Percentiles rank a stretch among this genome's conserved stretches.
Conservation (phyloP, 1,140 invertebrate species). For the Tetranychus urticae region DNA sequence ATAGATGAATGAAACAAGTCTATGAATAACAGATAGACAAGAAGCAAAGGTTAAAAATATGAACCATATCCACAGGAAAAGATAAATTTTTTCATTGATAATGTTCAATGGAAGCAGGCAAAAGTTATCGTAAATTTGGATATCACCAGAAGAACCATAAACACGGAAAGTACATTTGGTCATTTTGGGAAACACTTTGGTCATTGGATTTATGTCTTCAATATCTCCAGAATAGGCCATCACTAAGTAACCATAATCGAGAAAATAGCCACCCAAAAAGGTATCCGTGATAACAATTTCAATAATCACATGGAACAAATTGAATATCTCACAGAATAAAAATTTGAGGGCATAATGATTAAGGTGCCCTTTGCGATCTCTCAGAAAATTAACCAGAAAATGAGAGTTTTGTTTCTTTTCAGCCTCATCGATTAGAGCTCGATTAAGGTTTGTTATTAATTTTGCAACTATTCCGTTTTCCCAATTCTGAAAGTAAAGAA, state of each 20-base stretch:
- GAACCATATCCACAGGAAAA: slow-evolving; percentile 17
- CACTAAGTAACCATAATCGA: slow-evolving; percentile 29
- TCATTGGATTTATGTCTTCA: slow-evolving; percentile 30
- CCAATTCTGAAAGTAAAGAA: slow-evolving; percentile 16
- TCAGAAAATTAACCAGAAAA: background rate
- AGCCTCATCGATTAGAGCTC: slow-evolving; percentile 7
- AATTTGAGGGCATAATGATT: slow-evolving; percentile 6
- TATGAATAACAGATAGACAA: background rate
- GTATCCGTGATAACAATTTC: slow-evolving; percentile 80
- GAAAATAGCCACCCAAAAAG: slow-evolving; percentile 42
- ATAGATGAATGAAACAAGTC: slow-evolving; percentile 4
- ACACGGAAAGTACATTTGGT: slow-evolving; percentile 82
- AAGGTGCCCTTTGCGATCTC: background rate
- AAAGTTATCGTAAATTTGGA: slow-evolving; percentile 16
- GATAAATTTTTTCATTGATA: slow-evolving; percentile 22
- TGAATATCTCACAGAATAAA: slow-evolving; percentile 27
- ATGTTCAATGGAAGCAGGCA: slow-evolving; percentile 25
- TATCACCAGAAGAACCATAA: slow-evolving; percentile 41
- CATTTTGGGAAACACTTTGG: slow-evolving; percentile 52
- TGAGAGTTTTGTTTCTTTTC: background rate
- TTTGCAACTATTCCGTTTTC: slow-evolving; percentile 18
- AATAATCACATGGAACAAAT: slow-evolving; percentile 64
- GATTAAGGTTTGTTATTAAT: slow-evolving; percentile 14
- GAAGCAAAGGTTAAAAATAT: background rate
- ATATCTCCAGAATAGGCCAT: slow-evolving; percentile 53